phyloP scores from a whole-genome alignment of 2,797 vertebrate species.

The Rhynchotus rufescens region DNA sequence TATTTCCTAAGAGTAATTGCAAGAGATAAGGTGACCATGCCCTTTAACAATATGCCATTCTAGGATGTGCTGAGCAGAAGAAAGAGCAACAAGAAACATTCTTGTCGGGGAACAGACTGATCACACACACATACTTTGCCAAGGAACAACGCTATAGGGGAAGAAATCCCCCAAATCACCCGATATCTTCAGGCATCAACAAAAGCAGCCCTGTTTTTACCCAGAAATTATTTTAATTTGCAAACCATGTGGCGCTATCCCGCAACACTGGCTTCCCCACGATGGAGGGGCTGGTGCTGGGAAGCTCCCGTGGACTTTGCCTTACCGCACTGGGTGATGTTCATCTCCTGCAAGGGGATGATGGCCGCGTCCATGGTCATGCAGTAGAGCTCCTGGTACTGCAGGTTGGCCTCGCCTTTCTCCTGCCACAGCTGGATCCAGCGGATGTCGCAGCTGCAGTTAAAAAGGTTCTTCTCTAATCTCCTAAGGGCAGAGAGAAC shows the following conservation, averaged over 20 bases:
- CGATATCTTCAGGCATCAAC: not conserved
- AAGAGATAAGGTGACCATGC: not conserved
- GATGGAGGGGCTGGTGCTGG: not conserved
- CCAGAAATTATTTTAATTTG: not conserved
- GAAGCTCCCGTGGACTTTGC: not conserved
- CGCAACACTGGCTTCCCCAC: not conserved
- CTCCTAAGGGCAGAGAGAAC: constrained; percentile 78
- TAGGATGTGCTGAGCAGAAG: not conserved
- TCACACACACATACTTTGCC: not conserved
- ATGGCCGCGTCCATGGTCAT: constrained; percentile 84
- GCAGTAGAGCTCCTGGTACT: constrained; percentile 91
- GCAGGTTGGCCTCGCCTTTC: constrained; percentile 89
- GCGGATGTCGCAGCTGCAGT: constrained; percentile 95
- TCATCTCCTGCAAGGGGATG: constrained; percentile 91
- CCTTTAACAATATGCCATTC: not conserved
- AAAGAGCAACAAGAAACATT: not conserved
- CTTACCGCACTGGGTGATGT: constrained; percentile 95
- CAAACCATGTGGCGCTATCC: not conserved
- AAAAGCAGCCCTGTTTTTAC: not conserved
- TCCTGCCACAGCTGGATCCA: constrained; percentile 99
- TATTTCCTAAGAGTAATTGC: constrained; percentile 27
- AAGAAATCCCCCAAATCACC: not conserved
- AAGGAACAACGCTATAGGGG: not conserved
- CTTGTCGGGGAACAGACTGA: not conserved
- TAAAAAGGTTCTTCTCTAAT: constrained; percentile 92